Conservation (phyloP, 2,113 vertebrate species). For the Mus spicilegus region DNA sequence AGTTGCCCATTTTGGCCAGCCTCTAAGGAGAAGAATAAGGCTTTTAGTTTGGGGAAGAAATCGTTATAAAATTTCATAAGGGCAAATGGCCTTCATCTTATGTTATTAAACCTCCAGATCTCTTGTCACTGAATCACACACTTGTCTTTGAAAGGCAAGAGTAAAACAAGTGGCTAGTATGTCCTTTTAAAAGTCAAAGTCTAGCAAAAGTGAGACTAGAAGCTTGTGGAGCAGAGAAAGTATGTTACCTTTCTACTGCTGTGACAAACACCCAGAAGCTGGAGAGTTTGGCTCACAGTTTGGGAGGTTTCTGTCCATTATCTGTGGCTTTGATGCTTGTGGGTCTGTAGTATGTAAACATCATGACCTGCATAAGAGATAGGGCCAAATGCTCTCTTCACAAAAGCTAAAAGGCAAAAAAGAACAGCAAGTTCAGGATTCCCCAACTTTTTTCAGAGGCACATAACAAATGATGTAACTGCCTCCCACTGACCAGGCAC, state of each 20-base stretch:
- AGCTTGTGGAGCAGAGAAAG: background rate
- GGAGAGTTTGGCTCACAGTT: background rate
- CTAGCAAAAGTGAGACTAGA: background rate
- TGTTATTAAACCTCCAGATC: constrained; percentile 39
- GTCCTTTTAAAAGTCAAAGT: background rate
- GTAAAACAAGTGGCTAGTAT: constrained; percentile 53
- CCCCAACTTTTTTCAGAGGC: background rate
- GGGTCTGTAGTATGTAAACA: too few relatives aligned
- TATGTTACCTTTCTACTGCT: background rate
- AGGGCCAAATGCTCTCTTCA: background rate
- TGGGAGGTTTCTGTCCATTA: background rate
- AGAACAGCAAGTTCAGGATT: fast-evolving
- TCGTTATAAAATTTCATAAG: constrained; percentile 61
- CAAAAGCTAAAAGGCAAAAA: background rate
- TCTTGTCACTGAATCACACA: constrained; percentile 38
- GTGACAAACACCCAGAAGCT: background rate
- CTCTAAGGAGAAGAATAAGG: constrained; percentile 48
- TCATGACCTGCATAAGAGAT: too few relatives aligned
- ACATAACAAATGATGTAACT: too few relatives aligned
- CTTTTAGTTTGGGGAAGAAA: constrained; percentile 66
- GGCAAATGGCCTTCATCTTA: constrained; percentile 50
- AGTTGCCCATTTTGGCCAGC: constrained; percentile 28
- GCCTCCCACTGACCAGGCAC: background rate
- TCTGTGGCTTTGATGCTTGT: background rate
- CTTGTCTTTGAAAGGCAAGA: constrained; percentile 65